Conservation (phyloP, 2,888 invertebrate genomes). For the Pseudococcus jackbeardsleyi region DNA sequence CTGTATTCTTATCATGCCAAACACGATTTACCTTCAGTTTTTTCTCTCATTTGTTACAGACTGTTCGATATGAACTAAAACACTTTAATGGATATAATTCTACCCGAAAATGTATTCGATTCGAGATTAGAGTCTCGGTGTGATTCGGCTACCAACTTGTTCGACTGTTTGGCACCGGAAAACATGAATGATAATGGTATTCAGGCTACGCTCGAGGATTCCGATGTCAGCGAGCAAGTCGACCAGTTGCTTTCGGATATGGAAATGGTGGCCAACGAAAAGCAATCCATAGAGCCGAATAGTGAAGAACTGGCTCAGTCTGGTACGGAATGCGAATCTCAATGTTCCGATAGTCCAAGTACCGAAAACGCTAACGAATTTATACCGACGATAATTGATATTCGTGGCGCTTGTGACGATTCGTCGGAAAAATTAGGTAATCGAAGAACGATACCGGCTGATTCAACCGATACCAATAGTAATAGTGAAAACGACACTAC, state of each 20-base stretch:
- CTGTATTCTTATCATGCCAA: conserved; percentile 7
- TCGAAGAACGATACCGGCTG: neutral
- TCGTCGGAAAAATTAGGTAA: neutral
- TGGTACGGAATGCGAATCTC: neutral
- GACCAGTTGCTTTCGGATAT: neutral
- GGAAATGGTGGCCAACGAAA: neutral
- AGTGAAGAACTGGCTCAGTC: neutral
- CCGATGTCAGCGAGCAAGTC: neutral
- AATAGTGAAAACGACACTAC: neutral
- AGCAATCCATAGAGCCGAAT: neutral
- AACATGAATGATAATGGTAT: neutral
- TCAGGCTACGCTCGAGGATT: neutral
- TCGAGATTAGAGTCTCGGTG: conserved; percentile 6
- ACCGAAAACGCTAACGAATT: neutral
- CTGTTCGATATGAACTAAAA: neutral
- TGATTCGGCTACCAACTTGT: conserved; percentile 29
- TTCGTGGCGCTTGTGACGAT: conserved; percentile 43
- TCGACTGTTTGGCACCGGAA: conserved; percentile 41
- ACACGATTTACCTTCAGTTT: neutral
- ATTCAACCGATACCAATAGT: neutral
- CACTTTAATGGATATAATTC: conserved; percentile 19
- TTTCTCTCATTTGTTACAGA: neutral
- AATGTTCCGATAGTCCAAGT: neutral
- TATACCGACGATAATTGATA: conserved; percentile 41
- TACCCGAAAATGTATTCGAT: conserved; percentile 37